Base-by-base conservation (phyloP, 92 coral and sea anemone genomes). In the Epizoanthus rinbou region DNA sequence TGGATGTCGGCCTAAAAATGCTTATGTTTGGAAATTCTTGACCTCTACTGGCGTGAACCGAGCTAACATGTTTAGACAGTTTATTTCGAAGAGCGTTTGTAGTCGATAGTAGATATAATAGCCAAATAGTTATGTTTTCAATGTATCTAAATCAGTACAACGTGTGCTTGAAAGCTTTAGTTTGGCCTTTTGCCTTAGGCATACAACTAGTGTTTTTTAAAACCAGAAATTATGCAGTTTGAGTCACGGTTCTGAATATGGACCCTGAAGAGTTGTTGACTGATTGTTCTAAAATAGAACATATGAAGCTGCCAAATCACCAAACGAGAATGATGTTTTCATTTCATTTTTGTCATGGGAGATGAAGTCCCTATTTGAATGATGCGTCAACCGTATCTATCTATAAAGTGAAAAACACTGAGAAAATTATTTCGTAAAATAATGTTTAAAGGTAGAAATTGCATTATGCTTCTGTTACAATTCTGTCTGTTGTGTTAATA, bases 181-280 rank as follows among this genome's bases (percentile, higher is more conserved):
- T 23, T 28, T 14, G 4, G 65, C 41, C 41, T 1, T 39, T 78
- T 78, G 71, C 71, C 82, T 37, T 41, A 78, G 82, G 82, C 71
- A 19, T 43, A 37, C 14, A 60, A 5, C 5, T n/a, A 71, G 2
- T 71, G 57, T 71, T 69, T 57, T 25, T 18, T n/a, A 43, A 28
- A 19, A 57, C 53, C 31, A 56, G 37, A 33, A 59, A 24, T 17
- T 24, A 28, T 37, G 4, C 31, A 57, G 13, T 5, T 13, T 10
- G 45, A 19, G 53, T n/a, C 56, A 9, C 39, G 59, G 23, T 60
- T 60, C 23, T 23, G 50, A 43, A 43, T 43, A 43, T 43, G 5
- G 50, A 50, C 2, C 54, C 54, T 50, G 9, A 10, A 50, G 15
- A 50, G 14, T 50, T 50, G 54, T 50, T 50, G 15, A 50, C 15